Evolutionary conservation across 2,113 vertebrate genomes (phyloP), one percentile per base, ranked within the genome.

Genomic region (Pimephales promelas): DNA sequence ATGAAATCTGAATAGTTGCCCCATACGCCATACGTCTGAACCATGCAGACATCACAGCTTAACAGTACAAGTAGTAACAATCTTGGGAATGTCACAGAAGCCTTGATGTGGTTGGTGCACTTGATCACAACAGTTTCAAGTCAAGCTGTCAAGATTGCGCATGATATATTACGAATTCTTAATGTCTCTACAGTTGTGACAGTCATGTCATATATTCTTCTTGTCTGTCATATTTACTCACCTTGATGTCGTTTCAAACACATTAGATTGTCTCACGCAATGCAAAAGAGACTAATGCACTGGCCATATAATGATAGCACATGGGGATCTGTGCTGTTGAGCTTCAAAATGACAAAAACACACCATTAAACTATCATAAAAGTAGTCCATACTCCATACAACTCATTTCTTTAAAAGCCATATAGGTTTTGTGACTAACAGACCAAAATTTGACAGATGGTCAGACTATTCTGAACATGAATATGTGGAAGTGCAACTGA

Each of bases 1-100:
- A 81, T 43, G 26, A 81, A 28, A 18, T 81, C 31, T 81, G 40
- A 80, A 80, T 66, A 31, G 43, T 20, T 26, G 26, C 62, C 47
- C 79, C 13, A 52, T 70, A 14, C 4, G 22, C 28, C 79, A 81
- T 70, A 68, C 1, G 47, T 40, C 79, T 70, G 64, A 81, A 81
- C 79, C 64, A 70, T 81, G 79, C 79, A 70, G 79, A 81, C 79
- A 70, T 81, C 31, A 56, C 79, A 70, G 64, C 64, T 81, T 81
- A 70, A 81, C 43, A 66, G 40, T 80, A 70, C 77, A 68, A 24
- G 62, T 2, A 70, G 45, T 34, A 49, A 40, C 47, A 70, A 70
- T 81, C 64, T 70, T 40, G 7, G 14, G 64, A 81, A 81, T 56
- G 45, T 36, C 40, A 56, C 28, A 49, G 31, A 70, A 56, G 47